Base-by-base conservation (phyloP, 2,113 vertebrate genomes). In the Pterocles burchelli region DNA sequence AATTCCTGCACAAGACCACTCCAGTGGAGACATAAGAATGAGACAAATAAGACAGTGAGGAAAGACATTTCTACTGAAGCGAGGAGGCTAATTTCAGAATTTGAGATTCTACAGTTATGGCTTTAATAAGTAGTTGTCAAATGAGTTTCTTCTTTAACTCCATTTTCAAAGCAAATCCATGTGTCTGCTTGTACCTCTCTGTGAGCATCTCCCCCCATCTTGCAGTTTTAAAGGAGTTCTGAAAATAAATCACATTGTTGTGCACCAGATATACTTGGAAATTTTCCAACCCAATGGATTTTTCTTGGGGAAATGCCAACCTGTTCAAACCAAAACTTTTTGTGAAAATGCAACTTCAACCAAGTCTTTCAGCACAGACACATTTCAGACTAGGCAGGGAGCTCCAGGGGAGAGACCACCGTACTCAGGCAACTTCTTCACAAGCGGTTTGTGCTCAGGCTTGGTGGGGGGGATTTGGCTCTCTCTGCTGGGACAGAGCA, bases 41-140 rank as follows among this genome's bases (percentile, higher is more conserved):
- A 48, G 90, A 93, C 65, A 94, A 95, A 93, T n/a, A 59, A 57
- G 79, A 65, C 14, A 55, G 28, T 14, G 49, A 81, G 59, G 63
- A 96, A 88, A 96, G 96, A 92, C 54, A 80, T 59, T 96, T 84
- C 86, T 65, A 62, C 80, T 70, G 80, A 85, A 96, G 90, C 88
- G 95, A 70, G 85, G 51, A 86, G 31, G 76, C 73, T 93, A 74
- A 97, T 97, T 96, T 96, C 85, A 96, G 93, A 83, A 89, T 11
- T 21, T 52, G 67, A 83, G 93, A 95, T 95, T 91, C 67, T 41
- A 17, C 88, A 93, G 87, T 96, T 96, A 93, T 10, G 17, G 36
- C 75, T 96, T 96, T 93, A 97, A 97, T 96, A 71, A 97, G 76
- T 84, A 86, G 84, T 85, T 87, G 91, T 97, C 78, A 94, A 93